A percentile compares a stretch with the other conserved stretches of the same genome.
Evolutionary conservation across 2,113 vertebrate species (phyloP).

Genomic region (Colaptes auratus): DNA sequence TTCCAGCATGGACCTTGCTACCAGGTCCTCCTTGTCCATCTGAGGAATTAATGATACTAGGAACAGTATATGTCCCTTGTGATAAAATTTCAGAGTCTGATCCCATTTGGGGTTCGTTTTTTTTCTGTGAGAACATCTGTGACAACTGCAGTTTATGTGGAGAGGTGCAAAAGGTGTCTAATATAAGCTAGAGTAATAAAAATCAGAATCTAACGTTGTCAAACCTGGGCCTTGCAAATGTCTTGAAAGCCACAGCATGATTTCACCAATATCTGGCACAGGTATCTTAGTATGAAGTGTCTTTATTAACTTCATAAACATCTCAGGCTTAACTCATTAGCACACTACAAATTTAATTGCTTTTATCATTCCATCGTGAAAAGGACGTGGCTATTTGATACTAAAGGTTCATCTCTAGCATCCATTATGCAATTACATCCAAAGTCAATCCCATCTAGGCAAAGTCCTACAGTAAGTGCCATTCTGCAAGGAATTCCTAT

Average conservation of each 20-base stretch:
- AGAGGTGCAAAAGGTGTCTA: background rate
- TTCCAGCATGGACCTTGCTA: background rate
- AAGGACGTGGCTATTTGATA: background rate
- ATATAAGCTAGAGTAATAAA: background rate
- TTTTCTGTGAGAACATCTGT: background rate
- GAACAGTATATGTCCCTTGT: background rate
- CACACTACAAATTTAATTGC: background rate
- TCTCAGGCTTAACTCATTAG: background rate
- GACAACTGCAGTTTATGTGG: background rate
- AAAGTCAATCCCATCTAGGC: background rate
- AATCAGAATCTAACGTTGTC: background rate
- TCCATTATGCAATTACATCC: background rate
- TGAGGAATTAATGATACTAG: background rate
- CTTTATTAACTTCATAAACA: background rate
- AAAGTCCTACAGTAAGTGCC: background rate
- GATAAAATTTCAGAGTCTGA: background rate
- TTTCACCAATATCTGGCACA: background rate
- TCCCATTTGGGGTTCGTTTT: background rate
- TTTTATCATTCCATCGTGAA: background rate
- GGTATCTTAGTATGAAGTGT: background rate
- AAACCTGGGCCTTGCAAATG: background rate
- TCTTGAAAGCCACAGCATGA: background rate
- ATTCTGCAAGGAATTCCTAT: background rate
- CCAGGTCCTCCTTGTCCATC: background rate
- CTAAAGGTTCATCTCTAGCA: background rate